Evolutionary conservation across 2,888 invertebrate genomes (phyloP).

Genomic region (Agrotis segetum): DNA sequence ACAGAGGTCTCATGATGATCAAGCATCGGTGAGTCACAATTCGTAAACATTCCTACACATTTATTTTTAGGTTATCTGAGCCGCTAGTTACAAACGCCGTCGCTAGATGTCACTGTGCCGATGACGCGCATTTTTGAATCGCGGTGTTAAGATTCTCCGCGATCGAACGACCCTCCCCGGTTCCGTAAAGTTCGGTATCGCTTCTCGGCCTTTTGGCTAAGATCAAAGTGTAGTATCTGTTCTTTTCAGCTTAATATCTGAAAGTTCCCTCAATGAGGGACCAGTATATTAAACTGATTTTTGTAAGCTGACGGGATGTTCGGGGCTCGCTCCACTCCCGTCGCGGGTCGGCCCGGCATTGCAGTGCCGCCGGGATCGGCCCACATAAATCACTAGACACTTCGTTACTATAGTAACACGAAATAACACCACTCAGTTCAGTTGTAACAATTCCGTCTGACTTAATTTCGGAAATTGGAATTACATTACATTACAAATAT

Average conservation of each 20-base stretch:
- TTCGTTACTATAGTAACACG: no score
- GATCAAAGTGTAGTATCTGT: slow-evolving; percentile 74
- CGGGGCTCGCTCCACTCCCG: slow-evolving; percentile 73
- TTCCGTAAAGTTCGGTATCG: slow-evolving; percentile 42
- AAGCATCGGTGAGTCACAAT: slow-evolving; percentile 80
- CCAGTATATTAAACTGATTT: slow-evolving; percentile 71
- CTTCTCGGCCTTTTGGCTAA: slow-evolving; percentile 74
- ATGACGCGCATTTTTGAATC: slow-evolving; percentile 45
- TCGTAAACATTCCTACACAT: background rate
- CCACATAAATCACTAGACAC: slow-evolving; percentile 40
- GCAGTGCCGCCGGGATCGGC: slow-evolving; percentile 73
- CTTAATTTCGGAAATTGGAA: no score
- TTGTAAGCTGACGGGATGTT: slow-evolving; percentile 68
- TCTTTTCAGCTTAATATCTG: slow-evolving; percentile 74
- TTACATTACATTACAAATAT: no score
- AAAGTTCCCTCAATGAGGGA: slow-evolving; percentile 73
- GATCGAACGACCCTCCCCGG: slow-evolving; percentile 28
- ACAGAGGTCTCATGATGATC: slow-evolving; percentile 83
- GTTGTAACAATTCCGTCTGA: no score
- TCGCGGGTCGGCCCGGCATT: slow-evolving; percentile 73
- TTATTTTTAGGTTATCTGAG: slow-evolving; percentile 21
- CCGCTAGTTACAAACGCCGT: background rate
- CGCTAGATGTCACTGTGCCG: slow-evolving; percentile 64
- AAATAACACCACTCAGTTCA: no score
- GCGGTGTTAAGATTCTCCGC: slow-evolving; percentile 64